Evolutionary conservation across 2,888 invertebrate genomes (phyloP).

Genomic region (Dicyrtomina minuta): DNA sequence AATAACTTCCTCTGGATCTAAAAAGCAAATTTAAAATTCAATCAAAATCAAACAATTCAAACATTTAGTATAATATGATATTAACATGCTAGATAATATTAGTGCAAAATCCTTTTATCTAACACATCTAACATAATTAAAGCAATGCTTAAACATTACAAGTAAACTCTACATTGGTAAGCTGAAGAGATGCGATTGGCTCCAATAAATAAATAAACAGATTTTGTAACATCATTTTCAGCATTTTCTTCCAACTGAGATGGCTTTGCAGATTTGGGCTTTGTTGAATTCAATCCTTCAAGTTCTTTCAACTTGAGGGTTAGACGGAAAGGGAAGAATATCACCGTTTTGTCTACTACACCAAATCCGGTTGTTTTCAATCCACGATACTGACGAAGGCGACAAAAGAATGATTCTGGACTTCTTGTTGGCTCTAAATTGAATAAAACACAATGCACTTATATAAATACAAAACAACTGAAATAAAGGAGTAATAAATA

Average conservation of each 20-base stretch:
- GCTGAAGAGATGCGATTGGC: constrained; percentile 73
- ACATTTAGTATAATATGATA: background rate
- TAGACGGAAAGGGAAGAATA: constrained; percentile 72
- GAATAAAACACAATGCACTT: background rate
- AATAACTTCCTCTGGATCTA: constrained; percentile 64
- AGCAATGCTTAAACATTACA: background rate
- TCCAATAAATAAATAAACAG: constrained; percentile 64
- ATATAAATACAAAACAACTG: no score
- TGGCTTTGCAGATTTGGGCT: constrained; percentile 31
- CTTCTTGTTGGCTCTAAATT: background rate
- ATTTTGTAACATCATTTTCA: constrained; percentile 59
- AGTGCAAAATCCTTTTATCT: background rate
- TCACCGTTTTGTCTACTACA: constrained; percentile 62
- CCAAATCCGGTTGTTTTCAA: constrained; percentile 65
- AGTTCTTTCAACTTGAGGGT: constrained; percentile 67
- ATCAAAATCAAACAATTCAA: constrained; percentile 11
- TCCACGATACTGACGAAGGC: constrained; percentile 67
- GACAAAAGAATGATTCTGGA: constrained; percentile 41
- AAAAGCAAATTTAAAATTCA: constrained; percentile 13
- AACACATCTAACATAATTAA: background rate
- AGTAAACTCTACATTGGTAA: constrained; percentile 71
- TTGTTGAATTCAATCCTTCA: constrained; percentile 38
- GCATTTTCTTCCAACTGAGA: constrained; percentile 54
- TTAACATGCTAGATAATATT: background rate
- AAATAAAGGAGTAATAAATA: no score